Base-by-base conservation (phyloP, 2,797 vertebrate species). In the Aphelocoma californica region DNA sequence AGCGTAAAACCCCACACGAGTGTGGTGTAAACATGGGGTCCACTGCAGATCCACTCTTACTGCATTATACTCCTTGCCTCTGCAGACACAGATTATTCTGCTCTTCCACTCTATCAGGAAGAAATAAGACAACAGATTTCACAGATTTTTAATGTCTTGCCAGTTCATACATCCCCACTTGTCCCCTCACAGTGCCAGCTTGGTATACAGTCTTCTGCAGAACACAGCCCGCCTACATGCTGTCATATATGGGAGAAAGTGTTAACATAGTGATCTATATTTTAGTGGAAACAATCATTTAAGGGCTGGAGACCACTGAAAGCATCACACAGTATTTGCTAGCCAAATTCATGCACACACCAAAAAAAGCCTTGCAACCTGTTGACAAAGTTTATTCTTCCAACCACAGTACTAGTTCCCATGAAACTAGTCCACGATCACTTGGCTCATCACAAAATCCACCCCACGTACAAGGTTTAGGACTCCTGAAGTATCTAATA, bases 221-320 rank as follows among this genome's bases (percentile, higher is more conserved):
- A 95, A 90, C 57, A 32, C 57, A 86, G n/a, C 44, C 84, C 13
- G 4, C 79, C 93, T 32, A 53, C 67, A 0, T 56, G 75, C 75
- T 91, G 90, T 86, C 93, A 91, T 70, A 62, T 50, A 81, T 3
- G 11, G 34, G 58, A 91, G 50, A 91, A 93, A 83, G 81, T 51
- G 81, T 34, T 93, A 95, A 93, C 82, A 95, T 25, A 90, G 44
- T 81, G 70, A 91, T 94, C 90, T 69, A 54, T 78, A 88, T 93
- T 95, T 96, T 88, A 66, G 93, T 64, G 71, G 71, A 95, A 90
- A 95, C 67, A 88, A 85, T 73, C 50, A 67, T 64, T 85, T 90
- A 85, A 93, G 61, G 79, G 57, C 60, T 86, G 74, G 74, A 93
- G 82, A 90, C 65, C 89, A 91, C 36, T 45, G 51, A 89, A 81